Evolutionary conservation across 2,888 invertebrate genomes (phyloP).

Genomic region (Geotrupes spiniger): DNA sequence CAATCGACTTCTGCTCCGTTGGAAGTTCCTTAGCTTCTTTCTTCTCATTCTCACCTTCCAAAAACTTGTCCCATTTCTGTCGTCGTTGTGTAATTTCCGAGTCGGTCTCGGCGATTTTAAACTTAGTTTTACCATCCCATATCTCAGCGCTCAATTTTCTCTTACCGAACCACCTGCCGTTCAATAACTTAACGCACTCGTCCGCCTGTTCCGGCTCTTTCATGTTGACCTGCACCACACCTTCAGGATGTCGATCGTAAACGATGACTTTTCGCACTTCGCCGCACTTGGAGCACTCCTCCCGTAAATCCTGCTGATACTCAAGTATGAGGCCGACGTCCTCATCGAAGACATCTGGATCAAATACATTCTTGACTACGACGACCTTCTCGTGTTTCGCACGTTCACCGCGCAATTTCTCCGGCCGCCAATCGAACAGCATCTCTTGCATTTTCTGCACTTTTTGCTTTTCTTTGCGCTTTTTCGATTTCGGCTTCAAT

Average conservation of each 20-base stretch:
- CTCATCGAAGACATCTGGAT: constrained; percentile 82
- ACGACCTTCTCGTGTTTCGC: constrained; percentile 88
- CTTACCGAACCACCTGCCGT: constrained; percentile 89
- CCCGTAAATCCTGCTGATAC: constrained; percentile 85
- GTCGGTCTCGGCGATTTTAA: constrained; percentile 83
- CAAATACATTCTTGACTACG: constrained; percentile 91
- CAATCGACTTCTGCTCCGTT: too few relatives aligned
- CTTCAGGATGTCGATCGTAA: constrained; percentile 92
- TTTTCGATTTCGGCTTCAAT: constrained; percentile 86
- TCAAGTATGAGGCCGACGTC: constrained; percentile 87
- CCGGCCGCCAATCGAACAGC: constrained; percentile 95
- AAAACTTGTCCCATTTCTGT: constrained; percentile 82
- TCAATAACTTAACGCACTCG: constrained; percentile 79
- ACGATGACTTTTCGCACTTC: constrained; percentile 87
- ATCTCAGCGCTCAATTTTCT: constrained; percentile 80
- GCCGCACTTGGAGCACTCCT: constrained; percentile 89
- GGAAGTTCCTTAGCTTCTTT: constrained; percentile 4
- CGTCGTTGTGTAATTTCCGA: constrained; percentile 78
- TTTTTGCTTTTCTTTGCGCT: constrained; percentile 86
- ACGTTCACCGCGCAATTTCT: constrained; percentile 81
- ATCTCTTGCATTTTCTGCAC: constrained; percentile 90
- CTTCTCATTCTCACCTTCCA: constrained; percentile 54
- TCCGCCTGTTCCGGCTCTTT: constrained; percentile 89
- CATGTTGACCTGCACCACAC: constrained; percentile 91
- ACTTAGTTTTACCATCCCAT: constrained; percentile 94